phyloP scores from a whole-genome alignment of 2,113 vertebrate species.

The Tringa solitaria region DNA sequence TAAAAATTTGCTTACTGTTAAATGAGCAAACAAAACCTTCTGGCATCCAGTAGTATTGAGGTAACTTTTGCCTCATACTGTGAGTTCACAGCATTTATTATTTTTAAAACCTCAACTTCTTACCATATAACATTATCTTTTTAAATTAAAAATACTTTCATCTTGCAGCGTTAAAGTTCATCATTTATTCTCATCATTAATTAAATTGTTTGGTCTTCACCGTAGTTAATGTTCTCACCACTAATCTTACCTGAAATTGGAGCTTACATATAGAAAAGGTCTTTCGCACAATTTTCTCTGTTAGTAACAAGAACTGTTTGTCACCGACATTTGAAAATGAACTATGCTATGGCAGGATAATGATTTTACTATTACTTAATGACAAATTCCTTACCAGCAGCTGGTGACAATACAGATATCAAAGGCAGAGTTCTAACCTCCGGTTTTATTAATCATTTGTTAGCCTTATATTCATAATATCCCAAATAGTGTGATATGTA shows the following conservation, averaged over 20 bases:
- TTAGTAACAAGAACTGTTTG: not conserved
- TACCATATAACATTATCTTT: not conserved
- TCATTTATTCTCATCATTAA: not conserved
- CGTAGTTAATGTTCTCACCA: not conserved
- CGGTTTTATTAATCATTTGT: not conserved
- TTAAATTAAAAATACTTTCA: not conserved
- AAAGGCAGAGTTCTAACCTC: not conserved
- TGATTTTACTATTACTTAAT: not conserved
- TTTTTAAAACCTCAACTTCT: not conserved
- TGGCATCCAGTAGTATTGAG: not conserved
- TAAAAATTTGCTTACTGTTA: not conserved
- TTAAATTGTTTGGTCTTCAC: not conserved
- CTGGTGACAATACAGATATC: not conserved
- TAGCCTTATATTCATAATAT: not conserved
- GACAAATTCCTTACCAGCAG: not conserved
- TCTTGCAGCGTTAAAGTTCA: not conserved
- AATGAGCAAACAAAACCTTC: not conserved
- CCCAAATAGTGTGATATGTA: not conserved
- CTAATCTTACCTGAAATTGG: not conserved
- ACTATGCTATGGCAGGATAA: not conserved
- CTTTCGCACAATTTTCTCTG: not conserved
- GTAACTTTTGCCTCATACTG: not conserved
- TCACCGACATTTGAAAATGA: not conserved
- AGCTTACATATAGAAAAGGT: not conserved
- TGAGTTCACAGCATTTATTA: not conserved